These are phyloP conservation scores for Guaruba guarouba DNA, from an alignment of 2,113 vertebrate species.

Conservation along the genomic window DNA sequence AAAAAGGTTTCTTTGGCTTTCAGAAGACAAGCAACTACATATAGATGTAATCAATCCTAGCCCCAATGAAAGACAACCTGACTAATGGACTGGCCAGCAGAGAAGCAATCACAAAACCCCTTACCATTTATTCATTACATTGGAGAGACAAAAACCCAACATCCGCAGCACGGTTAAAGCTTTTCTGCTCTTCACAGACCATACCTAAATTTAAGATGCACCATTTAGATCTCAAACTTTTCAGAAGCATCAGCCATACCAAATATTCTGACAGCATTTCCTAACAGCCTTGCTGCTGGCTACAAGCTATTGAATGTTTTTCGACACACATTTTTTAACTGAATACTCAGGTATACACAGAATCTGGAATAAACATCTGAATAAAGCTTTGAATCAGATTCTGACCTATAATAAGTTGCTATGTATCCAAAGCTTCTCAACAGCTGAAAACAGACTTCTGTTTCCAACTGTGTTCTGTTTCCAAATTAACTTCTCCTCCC, in stretches of 20 bases:
- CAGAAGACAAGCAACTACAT: background rate
- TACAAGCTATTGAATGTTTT: background rate
- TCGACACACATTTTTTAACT: background rate
- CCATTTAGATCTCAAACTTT: background rate
- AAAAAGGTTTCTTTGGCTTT: background rate
- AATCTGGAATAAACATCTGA: background rate
- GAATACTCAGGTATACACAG: background rate
- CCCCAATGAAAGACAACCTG: background rate
- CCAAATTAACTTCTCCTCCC: background rate
- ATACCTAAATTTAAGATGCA: background rate
- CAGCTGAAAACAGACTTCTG: background rate
- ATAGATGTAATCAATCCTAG: background rate
- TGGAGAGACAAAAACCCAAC: background rate
- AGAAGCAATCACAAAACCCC: background rate
- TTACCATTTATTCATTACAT: background rate
- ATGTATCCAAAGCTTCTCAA: fast-evolving
- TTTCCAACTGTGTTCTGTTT: background rate
- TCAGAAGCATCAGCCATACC: background rate
- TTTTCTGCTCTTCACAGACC: background rate
- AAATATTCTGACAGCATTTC: background rate
- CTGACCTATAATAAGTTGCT: too few species aligned
- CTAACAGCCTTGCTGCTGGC: background rate
- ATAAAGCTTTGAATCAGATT: too few species aligned
- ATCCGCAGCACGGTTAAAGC: background rate
- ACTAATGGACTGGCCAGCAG: background rate